These are phyloP conservation scores for Margarornis squamiger DNA, from an alignment of 2,797 vertebrate species.

Conservation along the genomic window DNA sequence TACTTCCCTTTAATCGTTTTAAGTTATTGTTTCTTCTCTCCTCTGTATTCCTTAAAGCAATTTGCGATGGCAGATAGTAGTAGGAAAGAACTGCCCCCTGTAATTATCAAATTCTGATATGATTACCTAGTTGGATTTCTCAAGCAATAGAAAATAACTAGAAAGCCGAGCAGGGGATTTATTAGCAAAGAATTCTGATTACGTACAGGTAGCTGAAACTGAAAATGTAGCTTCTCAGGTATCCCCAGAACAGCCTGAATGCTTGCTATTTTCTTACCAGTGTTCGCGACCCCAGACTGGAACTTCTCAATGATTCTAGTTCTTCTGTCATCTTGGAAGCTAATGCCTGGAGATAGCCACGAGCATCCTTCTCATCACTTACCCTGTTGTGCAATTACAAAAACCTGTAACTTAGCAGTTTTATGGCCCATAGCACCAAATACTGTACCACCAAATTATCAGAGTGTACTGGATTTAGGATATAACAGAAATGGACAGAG, in stretches of 20 bases:
- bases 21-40: neutral
- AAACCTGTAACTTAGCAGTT: neutral
- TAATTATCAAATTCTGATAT: neutral
- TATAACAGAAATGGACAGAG: neutral
- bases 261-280: conserved; percentile 78
- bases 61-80: neutral
- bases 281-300: conserved; percentile 88
- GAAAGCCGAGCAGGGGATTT: neutral
- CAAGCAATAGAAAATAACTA: neutral
- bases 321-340: conserved; percentile 98
- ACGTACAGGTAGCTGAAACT: neutral
- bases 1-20: neutral
- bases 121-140: neutral
- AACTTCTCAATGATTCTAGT: conserved; percentile 88
- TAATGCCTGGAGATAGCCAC: conserved; percentile 94
- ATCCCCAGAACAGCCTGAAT: neutral
- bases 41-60: neutral
- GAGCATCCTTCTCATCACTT: conserved; percentile 95
- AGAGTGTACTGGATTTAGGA: neutral
- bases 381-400: conserved; percentile 80
- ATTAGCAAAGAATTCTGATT: neutral
- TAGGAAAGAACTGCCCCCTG: neutral
- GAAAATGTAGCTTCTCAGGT: neutral
- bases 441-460: neutral
- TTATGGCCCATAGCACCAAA: neutral